Evolutionary conservation across 2,797 vertebrate species (phyloP), one percentile per base, ranked within the genome.

Genomic region (Cyclura pinguis): DNA sequence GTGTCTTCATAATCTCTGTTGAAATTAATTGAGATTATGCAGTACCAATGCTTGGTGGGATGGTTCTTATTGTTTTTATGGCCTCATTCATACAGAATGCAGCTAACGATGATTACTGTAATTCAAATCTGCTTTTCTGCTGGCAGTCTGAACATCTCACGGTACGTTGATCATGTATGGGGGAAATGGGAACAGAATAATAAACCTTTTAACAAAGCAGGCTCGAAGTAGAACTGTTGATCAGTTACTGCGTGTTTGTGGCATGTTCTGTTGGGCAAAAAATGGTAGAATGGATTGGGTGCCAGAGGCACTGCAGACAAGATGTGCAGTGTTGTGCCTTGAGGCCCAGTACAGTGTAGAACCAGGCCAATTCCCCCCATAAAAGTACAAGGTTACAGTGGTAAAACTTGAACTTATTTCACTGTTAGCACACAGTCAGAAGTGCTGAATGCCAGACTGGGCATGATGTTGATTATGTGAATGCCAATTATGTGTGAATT

Each of bases 71-170:
- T 57, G 14, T 69, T 69, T 47, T 84, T 84, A 82, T 42, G 73
- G 80, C 67, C 27, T 74, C 24, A 32, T 35, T 24, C 8, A 24
- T 86, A 55, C 78, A 84, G 90, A 85, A 64, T 29, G 55, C 64
- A 85, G 27, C 1, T 14, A 38, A 87, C 93, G 89, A 92, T 29
- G 35, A 84, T 38, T 86, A 14, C 3, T 0, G 16, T 76, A 52
- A 86, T 24, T 90, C 67, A 85, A 88, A 78, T 2, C 85, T 12
- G 52, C 87, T 1, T 35, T 81, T 90, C 88, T 82, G 55, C 0
- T 88, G 35, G 86, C 84, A 84, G 24, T 69, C 80, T 35, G 0
- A 5, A 69, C 84, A 57, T 93, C 7, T 0, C 29, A 69, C 83
- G 27, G 47, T 69, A 32, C 29, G 29, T 29, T 69, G 27, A 72